phyloP scores from a whole-genome alignment of 2,888 invertebrate species.

The Tetranychus piercei region DNA sequence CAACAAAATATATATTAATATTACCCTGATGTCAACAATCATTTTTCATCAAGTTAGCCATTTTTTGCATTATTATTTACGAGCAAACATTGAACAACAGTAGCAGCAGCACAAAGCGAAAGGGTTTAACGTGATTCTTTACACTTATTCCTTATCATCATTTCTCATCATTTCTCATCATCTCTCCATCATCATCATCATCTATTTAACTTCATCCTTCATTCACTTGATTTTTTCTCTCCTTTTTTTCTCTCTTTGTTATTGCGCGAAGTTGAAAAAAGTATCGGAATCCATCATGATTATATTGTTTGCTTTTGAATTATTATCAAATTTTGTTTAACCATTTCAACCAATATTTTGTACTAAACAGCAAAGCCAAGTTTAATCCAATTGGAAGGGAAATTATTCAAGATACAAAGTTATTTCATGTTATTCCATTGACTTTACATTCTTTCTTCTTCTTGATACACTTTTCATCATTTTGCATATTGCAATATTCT shows the following conservation, averaged over 20 bases:
- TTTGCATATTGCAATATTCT: background rate
- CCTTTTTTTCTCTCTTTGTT: background rate
- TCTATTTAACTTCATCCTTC: background rate
- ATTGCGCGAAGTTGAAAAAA: background rate
- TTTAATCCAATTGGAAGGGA: background rate
- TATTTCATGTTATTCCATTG: background rate
- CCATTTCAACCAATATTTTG: background rate
- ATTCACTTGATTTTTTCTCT: background rate
- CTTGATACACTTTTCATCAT: background rate
- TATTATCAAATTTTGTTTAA: background rate
- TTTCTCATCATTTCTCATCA: background rate
- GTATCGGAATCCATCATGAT: background rate
- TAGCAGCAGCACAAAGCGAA: background rate
- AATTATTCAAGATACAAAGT: background rate
- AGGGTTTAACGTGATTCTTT: background rate
- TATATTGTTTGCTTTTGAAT: background rate
- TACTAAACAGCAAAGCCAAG: background rate
- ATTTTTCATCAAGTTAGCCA: background rate
- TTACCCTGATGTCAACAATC: background rate
- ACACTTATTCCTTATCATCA: background rate
- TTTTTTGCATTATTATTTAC: background rate
- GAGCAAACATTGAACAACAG: background rate
- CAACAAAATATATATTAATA: background rate
- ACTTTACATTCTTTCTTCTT: background rate
- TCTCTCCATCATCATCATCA: background rate